Percentiles rank a stretch among this genome's conserved stretches.
Conservation (phyloP, 35 echinoderm and acorn worm species). For the Diadema setosum region DNA sequence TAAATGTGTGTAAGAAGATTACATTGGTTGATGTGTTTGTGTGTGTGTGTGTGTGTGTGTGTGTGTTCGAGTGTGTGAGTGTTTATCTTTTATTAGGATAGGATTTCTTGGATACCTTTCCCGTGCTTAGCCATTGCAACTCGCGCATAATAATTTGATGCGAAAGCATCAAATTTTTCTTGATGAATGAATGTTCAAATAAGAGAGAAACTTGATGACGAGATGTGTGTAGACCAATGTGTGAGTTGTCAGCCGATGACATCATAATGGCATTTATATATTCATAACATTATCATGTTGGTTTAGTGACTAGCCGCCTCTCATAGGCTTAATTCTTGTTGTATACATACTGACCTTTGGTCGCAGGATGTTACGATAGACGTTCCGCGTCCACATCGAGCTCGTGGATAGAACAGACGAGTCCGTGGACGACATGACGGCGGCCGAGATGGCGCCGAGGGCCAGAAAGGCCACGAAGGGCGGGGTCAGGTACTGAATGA, state of each 20-base stretch:
- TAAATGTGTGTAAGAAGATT: neutral
- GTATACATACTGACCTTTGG: neutral
- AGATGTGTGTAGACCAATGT: neutral
- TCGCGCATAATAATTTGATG: too few relatives aligned
- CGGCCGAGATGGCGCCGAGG: slow-evolving; percentile 49
- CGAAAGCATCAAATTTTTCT: too few relatives aligned
- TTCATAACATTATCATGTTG: neutral
- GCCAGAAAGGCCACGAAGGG: slow-evolving; percentile 36
- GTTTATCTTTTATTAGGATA: too few relatives aligned
- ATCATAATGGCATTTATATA: neutral
- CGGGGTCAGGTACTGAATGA: slow-evolving; percentile 58
- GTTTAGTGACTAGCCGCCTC: neutral
- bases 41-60: too few relatives aligned
- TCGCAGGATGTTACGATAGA: slow-evolving; percentile 34
- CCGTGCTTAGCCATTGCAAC: too few relatives aligned
- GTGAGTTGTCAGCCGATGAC: neutral
- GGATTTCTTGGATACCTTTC: too few relatives aligned
- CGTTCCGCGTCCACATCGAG: slow-evolving; percentile 49
- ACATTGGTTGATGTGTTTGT: neutral
- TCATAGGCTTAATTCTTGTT: neutral
- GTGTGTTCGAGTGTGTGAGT: too few relatives aligned
- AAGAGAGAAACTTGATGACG: neutral
- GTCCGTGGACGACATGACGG: slow-evolving; percentile 49
- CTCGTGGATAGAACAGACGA: slow-evolving; percentile 22
- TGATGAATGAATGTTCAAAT: too few relatives aligned